Evolutionary conservation across 2,113 vertebrate species (phyloP).

Genomic region (Pampusana beccarii): DNA sequence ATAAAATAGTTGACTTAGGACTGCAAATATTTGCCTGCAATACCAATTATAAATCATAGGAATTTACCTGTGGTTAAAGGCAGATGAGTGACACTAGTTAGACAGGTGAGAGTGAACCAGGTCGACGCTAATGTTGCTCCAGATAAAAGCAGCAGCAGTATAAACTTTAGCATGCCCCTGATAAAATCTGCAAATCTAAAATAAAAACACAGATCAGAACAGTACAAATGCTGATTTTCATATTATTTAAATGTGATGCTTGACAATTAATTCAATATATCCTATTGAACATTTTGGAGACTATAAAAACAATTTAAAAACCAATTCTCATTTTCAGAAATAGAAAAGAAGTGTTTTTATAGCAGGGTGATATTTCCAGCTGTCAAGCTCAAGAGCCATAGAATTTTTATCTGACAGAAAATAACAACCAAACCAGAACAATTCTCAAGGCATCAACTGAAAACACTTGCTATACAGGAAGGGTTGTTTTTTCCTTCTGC

Average conservation of each 20-base stretch:
- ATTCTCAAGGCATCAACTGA: slow-evolving; percentile 8
- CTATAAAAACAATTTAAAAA: neutral
- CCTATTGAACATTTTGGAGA: neutral
- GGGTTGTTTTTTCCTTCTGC: neutral
- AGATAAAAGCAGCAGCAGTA: slow-evolving; percentile 93
- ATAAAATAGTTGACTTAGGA: neutral
- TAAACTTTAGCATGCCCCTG: slow-evolving; percentile 95
- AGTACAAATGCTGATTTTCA: neutral
- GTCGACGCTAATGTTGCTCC: slow-evolving; percentile 92
- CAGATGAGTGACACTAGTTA: slow-evolving; percentile 89
- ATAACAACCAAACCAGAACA: slow-evolving; percentile 33
- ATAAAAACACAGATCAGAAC: slow-evolving; percentile 54
- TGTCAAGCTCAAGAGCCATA: neutral
- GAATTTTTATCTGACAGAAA: neutral
- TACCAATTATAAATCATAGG: neutral
- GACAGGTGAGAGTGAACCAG: slow-evolving; percentile 96
- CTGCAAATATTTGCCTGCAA: neutral
- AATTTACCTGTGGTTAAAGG: slow-evolving; percentile 91
- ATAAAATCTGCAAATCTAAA: slow-evolving; percentile 97
- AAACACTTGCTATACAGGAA: neutral
- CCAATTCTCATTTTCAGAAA: neutral
- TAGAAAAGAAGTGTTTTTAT: neutral
- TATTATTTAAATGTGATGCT: slow-evolving; percentile 1
- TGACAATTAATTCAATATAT: slow-evolving; percentile 15
- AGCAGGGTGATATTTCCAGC: neutral